Base-by-base conservation (phyloP, 2,888 invertebrate species). In the Anorthoa munda region DNA sequence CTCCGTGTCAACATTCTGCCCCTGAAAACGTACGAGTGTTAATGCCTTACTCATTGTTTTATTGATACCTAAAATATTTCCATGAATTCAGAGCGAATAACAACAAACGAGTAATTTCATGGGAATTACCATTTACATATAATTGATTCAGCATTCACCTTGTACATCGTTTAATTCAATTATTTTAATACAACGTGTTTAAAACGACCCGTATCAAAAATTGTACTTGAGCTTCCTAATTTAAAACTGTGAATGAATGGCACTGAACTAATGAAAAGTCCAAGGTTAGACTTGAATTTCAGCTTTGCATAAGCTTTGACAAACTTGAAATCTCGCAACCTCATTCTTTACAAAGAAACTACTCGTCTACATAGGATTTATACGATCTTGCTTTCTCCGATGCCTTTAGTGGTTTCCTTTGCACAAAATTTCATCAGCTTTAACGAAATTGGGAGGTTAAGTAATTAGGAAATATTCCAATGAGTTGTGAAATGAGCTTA, bases 1-100 rank as follows among this genome's bases (percentile, higher is more conserved):
- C 78, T 75, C 66, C 69, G 76, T 86, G 84, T 84, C 76, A 81
- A 79, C 72, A 81, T 80, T 83, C 58, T 85, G 87, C 85, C 87
- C 84, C 86, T 89, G 88, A 88, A 90, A 87, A 75, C 26, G 46
- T 75, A 64, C 55, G 31, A 13, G 81, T 83, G 81, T 72, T 82
- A 65, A 75, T 61, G 61, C 50, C 72, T 90, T 87, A 88, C 76
- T 90, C 89, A 90, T 88, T 85, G 81, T 74, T 85, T 84, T 79
- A 82, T 73, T 77, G 55, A 79, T 81, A 75, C 70, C 59, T 79
- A 64, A 65, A 65, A 73, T 79, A 72, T 79, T 61, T 83, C 61
- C 23, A 75, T 66, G 66, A 69, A 83, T 76, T 66, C 63, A 76
- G 70, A 72, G 64, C 74, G 59, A 60, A 51, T 45, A 70, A 80